These are phyloP conservation scores for Leptocoma aspasia DNA, from an alignment of 2,113 vertebrate species.

Conservation along the genomic window DNA sequence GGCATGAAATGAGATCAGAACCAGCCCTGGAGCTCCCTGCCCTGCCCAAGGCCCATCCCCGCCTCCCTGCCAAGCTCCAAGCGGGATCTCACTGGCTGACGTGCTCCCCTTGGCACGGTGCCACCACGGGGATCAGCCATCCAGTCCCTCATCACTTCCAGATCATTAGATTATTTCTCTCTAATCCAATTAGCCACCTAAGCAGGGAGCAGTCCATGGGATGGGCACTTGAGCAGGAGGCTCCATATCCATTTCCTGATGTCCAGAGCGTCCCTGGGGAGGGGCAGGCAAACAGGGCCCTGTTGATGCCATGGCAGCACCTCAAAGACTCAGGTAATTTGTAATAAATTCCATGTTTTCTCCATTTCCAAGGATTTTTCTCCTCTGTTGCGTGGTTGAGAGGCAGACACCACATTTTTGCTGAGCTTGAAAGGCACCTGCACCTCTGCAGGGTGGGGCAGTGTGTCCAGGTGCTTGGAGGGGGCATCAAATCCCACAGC, in stretches of 20 bases:
- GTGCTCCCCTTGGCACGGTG: neutral
- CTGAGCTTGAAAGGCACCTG: accelerated
- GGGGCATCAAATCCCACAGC: neutral
- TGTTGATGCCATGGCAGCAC: no score
- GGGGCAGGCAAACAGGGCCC: neutral
- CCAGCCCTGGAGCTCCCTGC: neutral
- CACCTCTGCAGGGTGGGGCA: neutral
- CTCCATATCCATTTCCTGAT: neutral
- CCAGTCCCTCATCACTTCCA: neutral
- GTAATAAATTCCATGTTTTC: neutral
- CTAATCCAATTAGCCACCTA: neutral
- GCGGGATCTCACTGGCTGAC: accelerated
- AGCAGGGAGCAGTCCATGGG: neutral
- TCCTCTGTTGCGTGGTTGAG: neutral
- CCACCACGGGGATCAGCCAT: neutral
- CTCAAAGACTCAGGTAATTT: accelerated
- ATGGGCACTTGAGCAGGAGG: neutral
- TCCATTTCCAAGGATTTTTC: neutral
- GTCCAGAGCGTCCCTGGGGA: neutral
- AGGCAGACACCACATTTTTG: neutral
- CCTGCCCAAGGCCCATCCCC: neutral
- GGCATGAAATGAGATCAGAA: neutral
- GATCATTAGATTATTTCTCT: neutral
- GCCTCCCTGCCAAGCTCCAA: neutral
- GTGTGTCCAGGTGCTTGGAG: neutral